A percentile compares a stretch with the other conserved stretches of the same genome.
Evolutionary conservation across 2,797 vertebrate species (phyloP).

Genomic region (Crypturellus tataupa): DNA sequence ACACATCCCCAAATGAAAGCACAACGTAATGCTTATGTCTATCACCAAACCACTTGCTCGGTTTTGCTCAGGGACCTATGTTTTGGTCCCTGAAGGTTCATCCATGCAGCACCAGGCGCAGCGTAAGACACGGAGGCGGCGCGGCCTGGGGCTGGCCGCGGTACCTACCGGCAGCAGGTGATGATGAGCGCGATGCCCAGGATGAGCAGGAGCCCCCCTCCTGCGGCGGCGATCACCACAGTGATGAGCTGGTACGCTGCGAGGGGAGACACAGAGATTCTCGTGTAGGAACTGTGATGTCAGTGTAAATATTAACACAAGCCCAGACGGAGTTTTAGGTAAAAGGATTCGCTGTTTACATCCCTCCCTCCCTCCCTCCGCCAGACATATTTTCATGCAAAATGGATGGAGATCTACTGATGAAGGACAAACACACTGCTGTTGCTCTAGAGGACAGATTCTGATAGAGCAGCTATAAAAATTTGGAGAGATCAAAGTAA

Average conservation of each 20-base stretch:
- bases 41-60: background rate
- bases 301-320: background rate
- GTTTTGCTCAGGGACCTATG: no score
- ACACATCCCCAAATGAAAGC: background rate
- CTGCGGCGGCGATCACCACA: constrained; percentile 93
- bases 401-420: background rate
- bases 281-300: background rate
- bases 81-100: background rate
- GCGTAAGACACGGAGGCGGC: background rate
- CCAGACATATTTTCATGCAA: background rate
- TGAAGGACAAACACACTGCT: background rate
- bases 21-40: background rate
- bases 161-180: constrained; percentile 93
- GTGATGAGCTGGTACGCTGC: constrained; percentile 96
- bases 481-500: background rate
- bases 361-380: background rate
- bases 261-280: background rate
- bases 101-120: background rate
- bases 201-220: constrained; percentile 91
- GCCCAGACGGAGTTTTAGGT: background rate
- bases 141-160: accelerated
- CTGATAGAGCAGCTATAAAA: background rate
- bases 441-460: background rate
- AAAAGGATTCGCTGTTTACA: background rate
- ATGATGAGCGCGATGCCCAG: constrained; percentile 90